Conservation (phyloP, 2,888 invertebrate species). For the Callyntrura guangdongensis region DNA sequence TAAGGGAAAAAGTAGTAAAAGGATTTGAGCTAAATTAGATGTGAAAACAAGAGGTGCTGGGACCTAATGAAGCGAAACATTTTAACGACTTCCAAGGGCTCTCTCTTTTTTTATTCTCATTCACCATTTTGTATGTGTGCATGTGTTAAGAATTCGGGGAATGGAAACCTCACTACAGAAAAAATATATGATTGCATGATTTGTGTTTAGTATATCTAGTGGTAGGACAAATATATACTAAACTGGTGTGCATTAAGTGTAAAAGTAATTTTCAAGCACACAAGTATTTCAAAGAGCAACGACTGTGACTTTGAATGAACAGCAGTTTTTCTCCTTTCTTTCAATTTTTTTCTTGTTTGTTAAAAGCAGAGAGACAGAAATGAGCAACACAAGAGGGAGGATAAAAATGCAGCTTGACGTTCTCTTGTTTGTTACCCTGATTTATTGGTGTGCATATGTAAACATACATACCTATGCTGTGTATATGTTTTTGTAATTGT, state of each 20-base stretch:
- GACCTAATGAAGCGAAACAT: constrained; percentile 84
- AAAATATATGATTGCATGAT: background rate
- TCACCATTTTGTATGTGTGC: background rate
- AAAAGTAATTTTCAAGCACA: background rate
- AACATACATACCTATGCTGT: background rate
- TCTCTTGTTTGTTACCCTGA: constrained; percentile 67
- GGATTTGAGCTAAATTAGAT: constrained; percentile 80
- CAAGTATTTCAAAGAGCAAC: constrained; percentile 24
- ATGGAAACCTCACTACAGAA: background rate
- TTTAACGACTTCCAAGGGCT: constrained; percentile 83
- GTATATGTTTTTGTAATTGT: background rate
- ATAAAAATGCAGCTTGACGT: constrained; percentile 13
- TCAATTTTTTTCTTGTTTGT: background rate
- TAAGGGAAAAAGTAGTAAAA: constrained; percentile 44
- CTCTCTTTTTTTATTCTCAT: constrained; percentile 63
- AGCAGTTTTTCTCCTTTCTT: constrained; percentile 32
- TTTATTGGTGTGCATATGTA: constrained; percentile 65
- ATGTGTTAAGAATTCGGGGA: constrained; percentile 65
- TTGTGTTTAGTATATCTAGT: background rate
- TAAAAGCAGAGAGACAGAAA: constrained; percentile 27
- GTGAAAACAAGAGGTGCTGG: constrained; percentile 83
- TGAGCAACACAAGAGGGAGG: constrained; percentile 29
- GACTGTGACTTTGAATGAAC: constrained; percentile 43
- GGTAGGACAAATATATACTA: background rate
- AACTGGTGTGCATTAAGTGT: background rate